Base-by-base conservation (phyloP, 2,113 vertebrate species). In the Phoenicopterus ruber region DNA sequence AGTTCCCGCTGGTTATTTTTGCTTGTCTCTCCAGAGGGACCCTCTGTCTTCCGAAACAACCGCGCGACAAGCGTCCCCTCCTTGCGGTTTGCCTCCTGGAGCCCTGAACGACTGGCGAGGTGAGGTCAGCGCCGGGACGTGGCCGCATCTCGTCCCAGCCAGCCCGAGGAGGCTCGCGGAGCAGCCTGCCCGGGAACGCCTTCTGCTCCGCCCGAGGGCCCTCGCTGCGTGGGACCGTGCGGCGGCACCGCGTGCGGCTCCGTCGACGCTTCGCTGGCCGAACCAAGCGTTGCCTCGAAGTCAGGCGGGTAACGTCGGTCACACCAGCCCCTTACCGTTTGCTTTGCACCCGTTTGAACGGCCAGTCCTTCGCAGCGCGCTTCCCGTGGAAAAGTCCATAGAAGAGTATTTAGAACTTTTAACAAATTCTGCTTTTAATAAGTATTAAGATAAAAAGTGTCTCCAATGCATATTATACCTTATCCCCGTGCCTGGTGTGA, bases 31-130 rank as follows among this genome's bases (percentile, higher is more conserved):
- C 82, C 83, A 92, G 82, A 93, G 79, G 89, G 15, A 18, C 32
- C 50, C 49, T 88, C 76, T 36, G 19, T 47, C 78, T n/a, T 40
- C 83, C 54, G 40, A 77, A 52, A 69, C 44, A 28, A 69, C 49
- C 38, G 34, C 25, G 11, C 11, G 4, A 44, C 67, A 26, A 46
- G 21, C 9, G 5, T 62, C 88, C 81, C 85, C 19, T 78, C 63
- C 66, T 32, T 59, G 46, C 82, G 44, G 79, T 80, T 95, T 93
- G 92, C 93, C 89, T 59, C 32, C 76, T 79, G 80, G 82, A 97
- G 80, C 69, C 49, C 40, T 61, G 86, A 13, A 28, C 36, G 81
- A 57, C 58, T 55, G 84, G 62, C 47, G 82, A 90, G 47, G 52
- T 63, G 31, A 88, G 70, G 58, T 70, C 76, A 74, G 63, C 76